Conservation (phyloP, 1,140 invertebrate species). For the Bombus haemorrhoidalis region DNA sequence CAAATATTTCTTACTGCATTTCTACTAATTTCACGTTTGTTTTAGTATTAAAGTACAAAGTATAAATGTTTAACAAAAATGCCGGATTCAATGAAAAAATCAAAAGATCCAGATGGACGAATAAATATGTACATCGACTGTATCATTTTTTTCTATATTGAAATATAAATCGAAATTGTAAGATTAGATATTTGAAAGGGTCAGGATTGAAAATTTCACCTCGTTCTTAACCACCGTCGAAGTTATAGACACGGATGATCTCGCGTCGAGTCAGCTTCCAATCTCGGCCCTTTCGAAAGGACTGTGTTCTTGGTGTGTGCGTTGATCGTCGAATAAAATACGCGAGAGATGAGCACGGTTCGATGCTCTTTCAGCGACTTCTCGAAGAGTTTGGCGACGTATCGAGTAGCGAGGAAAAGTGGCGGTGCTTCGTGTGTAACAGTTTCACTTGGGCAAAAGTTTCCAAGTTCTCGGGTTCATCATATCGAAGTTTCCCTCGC, state of each 20-base stretch:
- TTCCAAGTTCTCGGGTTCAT: slow-evolving; percentile 55
- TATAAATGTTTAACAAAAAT: no score
- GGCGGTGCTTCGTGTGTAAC: slow-evolving; percentile 35
- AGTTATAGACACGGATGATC: slow-evolving; percentile 13
- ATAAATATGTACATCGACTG: no score
- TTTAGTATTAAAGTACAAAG: no score
- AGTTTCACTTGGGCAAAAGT: slow-evolving; percentile 48
- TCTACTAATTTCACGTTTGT: no score
- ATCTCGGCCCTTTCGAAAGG: not conserved
- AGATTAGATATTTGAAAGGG: no score
- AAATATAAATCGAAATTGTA: not conserved
- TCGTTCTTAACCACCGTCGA: not conserved
- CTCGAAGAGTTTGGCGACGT: slow-evolving; percentile 47
- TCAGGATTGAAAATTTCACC: not conserved
- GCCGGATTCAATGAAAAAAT: no score
- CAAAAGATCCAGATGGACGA: no score
- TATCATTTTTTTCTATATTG: no score
- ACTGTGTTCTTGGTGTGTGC: not conserved
- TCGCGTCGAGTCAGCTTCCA: slow-evolving; percentile 17
- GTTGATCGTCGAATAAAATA: slow-evolving; percentile 25
- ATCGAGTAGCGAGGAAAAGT: slow-evolving; percentile 56
- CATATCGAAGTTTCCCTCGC: slow-evolving; percentile 56
- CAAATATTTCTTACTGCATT: no score
- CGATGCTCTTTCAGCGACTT: slow-evolving; percentile 44
- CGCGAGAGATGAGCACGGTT: slow-evolving; percentile 23